These are phyloP conservation scores for Eupithecia abbreviata DNA, from an alignment of 2,888 invertebrate genomes.

Conservation along the genomic window DNA sequence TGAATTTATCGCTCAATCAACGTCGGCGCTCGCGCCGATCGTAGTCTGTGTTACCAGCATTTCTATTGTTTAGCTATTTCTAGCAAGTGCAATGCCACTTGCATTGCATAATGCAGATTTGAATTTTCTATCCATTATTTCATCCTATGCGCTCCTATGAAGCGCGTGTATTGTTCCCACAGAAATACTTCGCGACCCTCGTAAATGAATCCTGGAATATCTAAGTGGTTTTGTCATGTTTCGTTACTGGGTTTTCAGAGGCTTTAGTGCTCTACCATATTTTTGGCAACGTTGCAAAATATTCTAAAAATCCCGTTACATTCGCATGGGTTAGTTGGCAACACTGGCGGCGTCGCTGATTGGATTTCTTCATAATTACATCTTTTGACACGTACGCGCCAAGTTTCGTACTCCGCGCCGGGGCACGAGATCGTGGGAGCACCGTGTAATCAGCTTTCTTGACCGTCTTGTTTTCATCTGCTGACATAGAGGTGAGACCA, in stretches of 20 bases:
- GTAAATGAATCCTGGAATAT: neutral
- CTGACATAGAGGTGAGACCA: constrained; percentile 61
- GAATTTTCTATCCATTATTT: neutral
- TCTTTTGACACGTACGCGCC: constrained; percentile 83
- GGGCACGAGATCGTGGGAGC: constrained; percentile 82
- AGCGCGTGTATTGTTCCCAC: neutral
- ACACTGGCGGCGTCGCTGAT: constrained; percentile 67
- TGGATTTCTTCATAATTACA: constrained; percentile 84
- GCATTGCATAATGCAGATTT: neutral
- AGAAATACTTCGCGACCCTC: neutral
- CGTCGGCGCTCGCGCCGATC: constrained; percentile 69
- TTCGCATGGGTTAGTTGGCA: constrained; percentile 24
- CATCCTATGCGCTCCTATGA: neutral
- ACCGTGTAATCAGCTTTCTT: constrained; percentile 82
- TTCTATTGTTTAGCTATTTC: neutral
- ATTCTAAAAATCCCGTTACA: neutral
- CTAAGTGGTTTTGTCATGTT: neutral
- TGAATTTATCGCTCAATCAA: constrained; percentile 81
- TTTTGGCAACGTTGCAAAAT: constrained; percentile 8
- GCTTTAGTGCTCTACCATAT: constrained; percentile 4
- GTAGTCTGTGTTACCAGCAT: constrained; percentile 45
- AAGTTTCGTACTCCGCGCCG: constrained; percentile 79
- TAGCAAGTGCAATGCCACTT: neutral
- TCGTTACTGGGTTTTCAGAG: neutral
- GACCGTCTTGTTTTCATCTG: constrained; percentile 76